phyloP scores from a whole-genome alignment of 1,140 invertebrate species.

The Lethrus apterus region DNA sequence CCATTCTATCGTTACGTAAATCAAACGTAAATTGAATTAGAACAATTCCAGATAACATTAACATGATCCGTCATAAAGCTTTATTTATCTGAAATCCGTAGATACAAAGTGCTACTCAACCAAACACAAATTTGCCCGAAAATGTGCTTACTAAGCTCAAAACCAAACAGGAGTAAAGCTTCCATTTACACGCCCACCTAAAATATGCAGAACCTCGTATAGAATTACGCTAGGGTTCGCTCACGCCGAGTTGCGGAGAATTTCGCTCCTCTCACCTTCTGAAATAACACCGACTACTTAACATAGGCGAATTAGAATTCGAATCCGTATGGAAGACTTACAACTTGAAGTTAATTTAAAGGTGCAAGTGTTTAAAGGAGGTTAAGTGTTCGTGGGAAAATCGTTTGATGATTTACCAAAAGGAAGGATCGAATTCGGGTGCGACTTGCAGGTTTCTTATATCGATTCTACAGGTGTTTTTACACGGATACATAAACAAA shows the following conservation, averaged over 20 bases:
- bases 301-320: constrained; percentile 3
- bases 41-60: constrained; percentile 20
- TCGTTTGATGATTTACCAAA: constrained; percentile 17
- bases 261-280: background rate
- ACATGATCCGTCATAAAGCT: constrained; percentile 22
- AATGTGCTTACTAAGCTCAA: constrained; percentile 25
- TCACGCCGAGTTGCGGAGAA: background rate
- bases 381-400: constrained; percentile 23
- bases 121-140: constrained; percentile 25
- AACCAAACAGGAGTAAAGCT: constrained; percentile 22
- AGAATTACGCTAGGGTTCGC: constrained; percentile 14
- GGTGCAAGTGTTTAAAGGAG: constrained; percentile 17
- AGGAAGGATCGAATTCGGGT: constrained; percentile 9
- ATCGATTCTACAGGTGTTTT: constrained; percentile 19
- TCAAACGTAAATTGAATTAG: background rate
- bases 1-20: too few relatives aligned
- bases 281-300: constrained; percentile 1
- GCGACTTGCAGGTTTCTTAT: constrained; percentile 11
- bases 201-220: constrained; percentile 25
- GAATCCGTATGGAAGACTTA: constrained; percentile 18
- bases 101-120: constrained; percentile 23
- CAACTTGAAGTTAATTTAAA: constrained; percentile 17
- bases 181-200: constrained; percentile 23
- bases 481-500: background rate
- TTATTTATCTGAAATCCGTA: constrained; percentile 24